Evolutionary conservation across 2,797 vertebrate genomes (phyloP), one percentile per base, ranked within the genome.

Genomic region (Taenioides sp.): DNA sequence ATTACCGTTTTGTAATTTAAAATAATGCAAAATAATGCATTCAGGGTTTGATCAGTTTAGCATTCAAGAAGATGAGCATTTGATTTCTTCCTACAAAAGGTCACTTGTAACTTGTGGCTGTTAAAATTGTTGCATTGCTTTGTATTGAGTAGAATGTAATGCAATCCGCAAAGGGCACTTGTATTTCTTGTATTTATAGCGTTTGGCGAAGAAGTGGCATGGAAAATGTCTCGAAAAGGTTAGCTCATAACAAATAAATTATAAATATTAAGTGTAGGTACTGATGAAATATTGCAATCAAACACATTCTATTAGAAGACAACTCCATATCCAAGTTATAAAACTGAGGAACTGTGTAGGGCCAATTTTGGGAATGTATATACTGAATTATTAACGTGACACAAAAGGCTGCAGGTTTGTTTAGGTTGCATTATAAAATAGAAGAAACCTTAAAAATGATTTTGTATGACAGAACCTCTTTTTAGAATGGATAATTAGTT

Each of bases 141-240:
- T 57, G 14, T 4, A 47, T 34, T 62, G 63, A 9, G 63, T 17
- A 65, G 37, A 65, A 23, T 65, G 14, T 27, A 65, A 47, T 49
- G 63, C 37, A 27, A 65, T 25, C 40, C 22, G 4, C 23, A 65
- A 65, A 65, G 40, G 63, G 10, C 63, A 49, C 22, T 12, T 23
- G 20, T 17, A 47, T 47, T 47, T 65, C 40, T 12, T 23, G 11
- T 18, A 49, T 49, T 49, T 65, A 25, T 65, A 17, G 61, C 40
- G n/a, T 63, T 63, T 40, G 61, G 43, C 34, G 40, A 23, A 63
- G 22, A 65, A 47, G 40, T 65, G 63, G 16, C 63, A 49, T 65
- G n/a, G 34, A 63, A 63, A 63, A 10, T 0, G 12, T 16, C n/a
- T 22, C 4, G 20, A 63, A 63, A 63, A 63, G 31, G 34, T 63